Evolutionary conservation across 2,797 vertebrate genomes (phyloP), one percentile per base, ranked within the genome.

Genomic region (Neostethus bicornis): DNA sequence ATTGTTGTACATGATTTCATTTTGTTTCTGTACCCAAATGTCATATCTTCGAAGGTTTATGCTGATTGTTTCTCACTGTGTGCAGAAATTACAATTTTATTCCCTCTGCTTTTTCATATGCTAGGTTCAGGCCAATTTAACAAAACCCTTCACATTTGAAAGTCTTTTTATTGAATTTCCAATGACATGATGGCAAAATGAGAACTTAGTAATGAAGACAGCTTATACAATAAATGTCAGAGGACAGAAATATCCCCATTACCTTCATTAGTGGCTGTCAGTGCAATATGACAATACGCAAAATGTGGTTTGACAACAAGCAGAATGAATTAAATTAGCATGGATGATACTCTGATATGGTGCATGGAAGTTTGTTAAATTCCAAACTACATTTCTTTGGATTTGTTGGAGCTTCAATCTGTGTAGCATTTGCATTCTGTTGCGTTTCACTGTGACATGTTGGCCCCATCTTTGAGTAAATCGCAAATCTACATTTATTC

Each of bases 401-500:
- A 58, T 70, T 71, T 14, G 60, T 41, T 24, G 10, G 42, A 39
- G 60, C 58, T 75, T 61, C 46, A 66, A 69, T 80, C 60, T 58
- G 8, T 25, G 4, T 49, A 51, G 31, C 45, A 87, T 88, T 86
- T 85, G 72, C 84, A 84, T 88, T 68, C 68, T 75, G 84, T 69
- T 86, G 85, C 85, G 84, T 75, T 85, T 89, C 82, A 84, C 68
- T 77, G 48, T 86, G 85, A 88, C 81, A 85, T 4, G 59, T 64
- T 74, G 76, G 80, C 81, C 80, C 85, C 77, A 80, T 84, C 79
- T 84, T 85, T 82, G 77, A 76, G 77, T 76, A 77, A 83, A 81
- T 85, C 77, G 84, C 75, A 83, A 81, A 85, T 88, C 81, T 86
- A 81, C 84, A 87, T 88, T 88, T 87, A 85, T 87, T 89, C 79